A percentile compares a stretch with the other conserved stretches of the same genome.
phyloP scores from a whole-genome alignment of 2,113 vertebrate species.

The Pristiophorus japonicus region DNA sequence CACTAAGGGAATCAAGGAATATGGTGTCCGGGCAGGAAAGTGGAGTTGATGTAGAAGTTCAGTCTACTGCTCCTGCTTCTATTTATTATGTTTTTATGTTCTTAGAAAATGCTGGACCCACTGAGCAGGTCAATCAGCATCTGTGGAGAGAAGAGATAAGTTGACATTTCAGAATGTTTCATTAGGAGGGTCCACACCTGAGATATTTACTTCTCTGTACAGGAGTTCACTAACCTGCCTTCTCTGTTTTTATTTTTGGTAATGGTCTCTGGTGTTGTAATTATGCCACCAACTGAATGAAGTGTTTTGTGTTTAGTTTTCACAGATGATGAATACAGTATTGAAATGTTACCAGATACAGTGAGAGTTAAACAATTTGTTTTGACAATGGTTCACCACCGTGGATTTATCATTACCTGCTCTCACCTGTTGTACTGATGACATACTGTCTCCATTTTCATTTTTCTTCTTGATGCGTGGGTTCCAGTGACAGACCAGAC shows the following conservation, averaged over 20 bases:
- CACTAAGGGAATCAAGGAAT: neutral
- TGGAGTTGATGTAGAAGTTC: neutral
- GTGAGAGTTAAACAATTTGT: neutral
- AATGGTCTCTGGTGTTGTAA: neutral
- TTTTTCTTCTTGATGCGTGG: conserved; percentile 63
- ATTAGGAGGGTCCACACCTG: neutral
- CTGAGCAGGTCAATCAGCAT: neutral
- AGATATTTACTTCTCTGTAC: neutral
- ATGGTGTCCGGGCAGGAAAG: neutral
- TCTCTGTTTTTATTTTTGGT: neutral
- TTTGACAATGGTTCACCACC: neutral
- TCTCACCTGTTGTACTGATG: conserved; percentile 60
- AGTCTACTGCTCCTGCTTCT: too few species aligned
- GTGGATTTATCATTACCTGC: neutral
- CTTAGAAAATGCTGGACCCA: neutral
- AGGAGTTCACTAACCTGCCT: neutral
- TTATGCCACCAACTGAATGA: neutral
- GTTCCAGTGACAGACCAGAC: conserved; percentile 82
- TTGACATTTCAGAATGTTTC: neutral
- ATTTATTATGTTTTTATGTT: neutral
- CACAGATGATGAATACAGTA: neutral
- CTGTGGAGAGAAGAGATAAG: neutral
- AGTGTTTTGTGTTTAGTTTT: neutral
- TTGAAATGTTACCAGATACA: neutral
- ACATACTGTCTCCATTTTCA: conserved; percentile 45